phyloP scores from a whole-genome alignment of 2,797 vertebrate genomes.

The Prunella strophiata region DNA sequence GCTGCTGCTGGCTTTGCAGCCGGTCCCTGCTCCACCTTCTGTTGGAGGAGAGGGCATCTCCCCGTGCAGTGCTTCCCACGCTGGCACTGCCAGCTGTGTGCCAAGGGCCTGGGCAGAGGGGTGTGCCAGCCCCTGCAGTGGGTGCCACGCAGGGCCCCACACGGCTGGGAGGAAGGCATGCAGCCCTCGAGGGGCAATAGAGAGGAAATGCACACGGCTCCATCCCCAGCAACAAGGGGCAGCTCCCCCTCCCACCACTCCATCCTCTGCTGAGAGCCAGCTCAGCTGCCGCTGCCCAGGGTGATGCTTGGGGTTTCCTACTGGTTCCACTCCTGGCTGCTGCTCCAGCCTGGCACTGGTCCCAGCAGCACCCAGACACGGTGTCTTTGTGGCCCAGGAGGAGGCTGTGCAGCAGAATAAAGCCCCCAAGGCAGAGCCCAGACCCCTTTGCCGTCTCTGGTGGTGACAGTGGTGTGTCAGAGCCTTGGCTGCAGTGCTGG shows the following conservation, averaged over 20 bases:
- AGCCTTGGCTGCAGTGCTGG: neutral
- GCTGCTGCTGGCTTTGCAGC: neutral
- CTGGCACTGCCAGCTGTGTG: neutral
- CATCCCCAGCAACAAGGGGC: neutral
- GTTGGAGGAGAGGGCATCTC: neutral
- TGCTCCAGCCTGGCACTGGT: neutral
- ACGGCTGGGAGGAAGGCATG: rapidly evolving
- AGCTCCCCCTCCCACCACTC: neutral
- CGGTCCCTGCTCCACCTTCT: neutral
- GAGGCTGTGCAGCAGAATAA: neutral
- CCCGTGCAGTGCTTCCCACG: rapidly evolving
- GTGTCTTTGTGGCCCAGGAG: neutral
- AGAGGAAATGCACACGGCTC: rapidly evolving
- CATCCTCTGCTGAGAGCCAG: neutral
- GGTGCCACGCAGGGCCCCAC: neutral
- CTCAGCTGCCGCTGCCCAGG: neutral
- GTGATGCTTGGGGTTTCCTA: neutral
- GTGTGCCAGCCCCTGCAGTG: neutral
- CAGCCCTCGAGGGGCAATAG: rapidly evolving
- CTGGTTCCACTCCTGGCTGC: neutral
- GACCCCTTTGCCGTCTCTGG: neutral
- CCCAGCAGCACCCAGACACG: neutral
- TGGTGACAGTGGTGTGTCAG: neutral
- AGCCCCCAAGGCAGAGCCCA: neutral
- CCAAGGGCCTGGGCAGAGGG: neutral